Evolutionary conservation across 2,888 invertebrate genomes (phyloP).

Genomic region (Callimorpha dominula): DNA sequence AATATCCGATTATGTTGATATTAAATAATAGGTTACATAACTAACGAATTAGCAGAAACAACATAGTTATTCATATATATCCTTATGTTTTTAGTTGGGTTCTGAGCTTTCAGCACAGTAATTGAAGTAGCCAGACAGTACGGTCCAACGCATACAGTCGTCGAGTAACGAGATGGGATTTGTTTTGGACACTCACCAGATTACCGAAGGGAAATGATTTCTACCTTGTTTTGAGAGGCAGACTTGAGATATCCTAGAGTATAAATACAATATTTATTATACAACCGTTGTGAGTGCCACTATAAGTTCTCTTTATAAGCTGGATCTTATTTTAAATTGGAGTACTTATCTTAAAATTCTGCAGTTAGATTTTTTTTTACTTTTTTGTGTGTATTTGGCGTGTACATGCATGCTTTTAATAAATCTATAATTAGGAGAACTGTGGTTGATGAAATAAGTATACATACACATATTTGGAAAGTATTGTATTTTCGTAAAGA

Average conservation of each 20-base stretch:
- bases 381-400: too few relatives aligned
- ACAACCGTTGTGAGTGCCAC: background rate
- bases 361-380: too few relatives aligned
- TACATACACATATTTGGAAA: too few relatives aligned
- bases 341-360: too few relatives aligned
- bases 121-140: constrained; percentile 36
- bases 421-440: too few relatives aligned
- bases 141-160: constrained; percentile 37
- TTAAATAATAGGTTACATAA: background rate
- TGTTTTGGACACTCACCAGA: constrained; percentile 24
- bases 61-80: background rate
- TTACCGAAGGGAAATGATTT: constrained; percentile 13
- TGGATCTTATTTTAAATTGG: background rate
- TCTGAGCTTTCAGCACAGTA: constrained; percentile 25
- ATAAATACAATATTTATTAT: background rate
- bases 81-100: background rate
- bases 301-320: background rate
- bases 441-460: too few relatives aligned
- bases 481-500: too few relatives aligned
- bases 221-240: background rate
- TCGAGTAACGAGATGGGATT: constrained; percentile 35
- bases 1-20: background rate
- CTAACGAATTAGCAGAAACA: background rate
- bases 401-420: too few relatives aligned
- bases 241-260: background rate